phyloP scores from a whole-genome alignment of 2,113 vertebrate species.

The Leucopsar rothschildi region DNA sequence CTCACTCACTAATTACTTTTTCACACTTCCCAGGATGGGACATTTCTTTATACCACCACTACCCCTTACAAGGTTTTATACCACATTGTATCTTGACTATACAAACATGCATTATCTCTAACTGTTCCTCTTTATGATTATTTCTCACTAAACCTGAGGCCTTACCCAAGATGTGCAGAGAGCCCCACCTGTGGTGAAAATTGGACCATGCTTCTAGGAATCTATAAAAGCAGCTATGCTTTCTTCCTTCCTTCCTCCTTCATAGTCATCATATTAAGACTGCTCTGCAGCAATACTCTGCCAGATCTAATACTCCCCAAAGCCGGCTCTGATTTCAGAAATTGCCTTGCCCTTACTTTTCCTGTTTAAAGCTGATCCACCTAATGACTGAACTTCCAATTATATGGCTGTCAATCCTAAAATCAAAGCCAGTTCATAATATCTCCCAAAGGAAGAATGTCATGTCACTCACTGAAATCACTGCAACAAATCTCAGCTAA shows the following conservation, averaged over 20 bases:
- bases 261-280: not conserved
- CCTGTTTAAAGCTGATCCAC: slow-evolving; percentile 59
- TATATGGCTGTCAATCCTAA: slow-evolving; percentile 65
- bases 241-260: not conserved
- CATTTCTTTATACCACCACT: not conserved
- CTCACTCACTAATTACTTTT: not conserved
- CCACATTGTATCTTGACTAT: rapidly evolving
- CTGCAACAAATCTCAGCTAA: slow-evolving; percentile 54
- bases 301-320: slow-evolving; percentile 44
- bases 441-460: slow-evolving; percentile 53
- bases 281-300: slow-evolving; percentile 1
- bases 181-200: not conserved
- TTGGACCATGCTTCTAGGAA: not conserved
- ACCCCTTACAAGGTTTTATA: not conserved
- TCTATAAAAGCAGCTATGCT: not conserved
- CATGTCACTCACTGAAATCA: slow-evolving; percentile 50
- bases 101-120: not conserved
- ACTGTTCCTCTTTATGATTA: not conserved
- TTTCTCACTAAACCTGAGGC: not conserved
- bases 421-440: slow-evolving; percentile 52
- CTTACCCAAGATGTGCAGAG: not conserved
- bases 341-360: slow-evolving; percentile 48
- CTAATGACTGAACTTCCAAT: slow-evolving; percentile 65
- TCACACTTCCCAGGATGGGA: not conserved
- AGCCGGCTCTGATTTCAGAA: slow-evolving; percentile 57